Percentiles rank a stretch among this genome's conserved stretches.
phyloP scores from a whole-genome alignment of 2,797 vertebrate genomes.

The Linurgus olivaceus region DNA sequence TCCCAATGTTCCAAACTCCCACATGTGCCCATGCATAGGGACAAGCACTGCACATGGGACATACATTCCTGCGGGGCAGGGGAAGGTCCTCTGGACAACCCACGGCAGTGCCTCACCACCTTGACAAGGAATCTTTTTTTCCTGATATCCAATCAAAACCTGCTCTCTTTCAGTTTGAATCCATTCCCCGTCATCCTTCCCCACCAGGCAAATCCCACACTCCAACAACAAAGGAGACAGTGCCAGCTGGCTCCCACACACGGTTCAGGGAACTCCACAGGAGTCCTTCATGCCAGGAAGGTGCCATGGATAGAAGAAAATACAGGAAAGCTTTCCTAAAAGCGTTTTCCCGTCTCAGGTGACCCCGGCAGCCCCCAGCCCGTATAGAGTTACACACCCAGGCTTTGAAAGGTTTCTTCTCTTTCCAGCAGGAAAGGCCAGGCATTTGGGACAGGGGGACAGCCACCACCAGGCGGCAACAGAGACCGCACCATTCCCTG shows the following conservation, averaged over 20 bases:
- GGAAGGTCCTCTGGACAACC: neutral
- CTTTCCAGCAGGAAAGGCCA: neutral
- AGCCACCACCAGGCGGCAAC: neutral
- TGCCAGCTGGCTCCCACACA: neutral
- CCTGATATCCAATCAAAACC: neutral
- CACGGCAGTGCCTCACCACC: neutral
- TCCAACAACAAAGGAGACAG: neutral
- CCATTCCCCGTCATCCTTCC: neutral
- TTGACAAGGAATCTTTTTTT: neutral
- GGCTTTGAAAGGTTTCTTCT: neutral
- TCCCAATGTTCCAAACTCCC: neutral
- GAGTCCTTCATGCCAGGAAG: neutral
- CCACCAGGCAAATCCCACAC: neutral
- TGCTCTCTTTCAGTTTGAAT: neutral
- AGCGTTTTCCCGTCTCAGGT: neutral
- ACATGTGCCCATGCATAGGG: fast-evolving
- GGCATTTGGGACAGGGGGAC: fast-evolving
- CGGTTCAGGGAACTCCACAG: neutral
- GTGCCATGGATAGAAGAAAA: neutral
- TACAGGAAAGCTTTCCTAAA: neutral
- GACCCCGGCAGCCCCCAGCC: neutral
- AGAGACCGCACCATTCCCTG: neutral
- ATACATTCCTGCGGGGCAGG: neutral
- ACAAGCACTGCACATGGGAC: neutral
- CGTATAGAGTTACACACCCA: too few relatives aligned